These are phyloP conservation scores for Leptobrachium leishanense DNA, from an alignment of 2,113 vertebrate species.

Conservation along the genomic window DNA sequence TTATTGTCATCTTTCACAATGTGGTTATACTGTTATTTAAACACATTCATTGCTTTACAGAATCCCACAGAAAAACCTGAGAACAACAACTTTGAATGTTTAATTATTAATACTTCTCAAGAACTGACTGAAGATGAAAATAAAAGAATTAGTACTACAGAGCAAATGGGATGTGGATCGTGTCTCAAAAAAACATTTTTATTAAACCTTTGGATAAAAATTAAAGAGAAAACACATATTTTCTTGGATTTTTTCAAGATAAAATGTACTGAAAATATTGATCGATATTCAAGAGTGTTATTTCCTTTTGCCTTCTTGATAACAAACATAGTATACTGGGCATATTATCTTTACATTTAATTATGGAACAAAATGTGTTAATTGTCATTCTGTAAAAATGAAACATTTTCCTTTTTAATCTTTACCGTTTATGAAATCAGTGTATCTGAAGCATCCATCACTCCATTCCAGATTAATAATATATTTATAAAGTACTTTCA, in stretches of 20 bases:
- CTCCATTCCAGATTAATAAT: no score
- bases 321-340: constrained; percentile 17
- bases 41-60: background rate
- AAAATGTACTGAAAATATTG: constrained; percentile 14
- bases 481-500: no score
- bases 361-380: no score
- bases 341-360: constrained; percentile 11
- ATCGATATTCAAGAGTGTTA: constrained; percentile 14
- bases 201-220: constrained; percentile 9
- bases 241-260: background rate
- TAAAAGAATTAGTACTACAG: background rate
- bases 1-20: no score
- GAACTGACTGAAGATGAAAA: background rate
- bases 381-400: no score
- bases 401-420: no score
- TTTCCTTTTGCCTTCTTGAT: constrained; percentile 19
- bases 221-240: background rate
- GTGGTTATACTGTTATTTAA: no score
- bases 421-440: no score
- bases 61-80: background rate
- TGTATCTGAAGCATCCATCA: no score
- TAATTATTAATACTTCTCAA: background rate
- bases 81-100: background rate
- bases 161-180: background rate
- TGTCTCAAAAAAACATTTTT: background rate